Evolutionary conservation across 1,140 invertebrate genomes (phyloP), one percentile per base, ranked within the genome.

Genomic region (Heliconius congener): DNA sequence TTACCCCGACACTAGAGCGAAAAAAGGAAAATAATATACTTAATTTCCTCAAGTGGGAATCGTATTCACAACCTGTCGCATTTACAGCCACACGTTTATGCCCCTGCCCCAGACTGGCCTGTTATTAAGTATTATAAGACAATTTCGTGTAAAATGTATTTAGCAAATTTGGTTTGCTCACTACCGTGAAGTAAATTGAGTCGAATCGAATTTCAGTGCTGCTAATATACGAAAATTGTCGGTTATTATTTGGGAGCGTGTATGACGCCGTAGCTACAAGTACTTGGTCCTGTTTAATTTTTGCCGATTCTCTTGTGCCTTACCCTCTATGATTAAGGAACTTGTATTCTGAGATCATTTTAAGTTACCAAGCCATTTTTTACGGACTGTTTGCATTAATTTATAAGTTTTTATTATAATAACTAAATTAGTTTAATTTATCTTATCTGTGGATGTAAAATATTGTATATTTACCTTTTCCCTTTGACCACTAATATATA

Each of bases 101-200:
- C 42, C 42, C 42, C 13, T 46, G 3, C 42, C 13, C 13, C 13
- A 46, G 42, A 1, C 42, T 46, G 42, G 42, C 42, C 42, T 46
- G 42, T 78, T 81, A 83, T 87, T 86, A 88, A 91, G 80, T 39
- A 39, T 42, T 72, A 6, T 30, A 57, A 76, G 27, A 55, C 70
- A 39, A 70, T 74, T 76, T 84, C 76, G 84, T 82, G 79, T 81
- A 83, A 83, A 83, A 84, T 83, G 83, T 83, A 86, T 87, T 89
- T 92, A 89, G 84, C 85, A 84, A 89, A 86, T 86, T 88, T 77
- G 86, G 84, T 84, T 86, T 83, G 81, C 79, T 84, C 84, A 83
- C 78, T 87, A 87, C 84, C 83, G 86, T 88, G 82, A 84, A 81
- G 81, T 83, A 87, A 88, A 90, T 90, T 87, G 87, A 83, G 81